These are phyloP conservation scores for Monopis laevigella DNA, from an alignment of 2,888 invertebrate genomes.

Conservation along the genomic window DNA sequence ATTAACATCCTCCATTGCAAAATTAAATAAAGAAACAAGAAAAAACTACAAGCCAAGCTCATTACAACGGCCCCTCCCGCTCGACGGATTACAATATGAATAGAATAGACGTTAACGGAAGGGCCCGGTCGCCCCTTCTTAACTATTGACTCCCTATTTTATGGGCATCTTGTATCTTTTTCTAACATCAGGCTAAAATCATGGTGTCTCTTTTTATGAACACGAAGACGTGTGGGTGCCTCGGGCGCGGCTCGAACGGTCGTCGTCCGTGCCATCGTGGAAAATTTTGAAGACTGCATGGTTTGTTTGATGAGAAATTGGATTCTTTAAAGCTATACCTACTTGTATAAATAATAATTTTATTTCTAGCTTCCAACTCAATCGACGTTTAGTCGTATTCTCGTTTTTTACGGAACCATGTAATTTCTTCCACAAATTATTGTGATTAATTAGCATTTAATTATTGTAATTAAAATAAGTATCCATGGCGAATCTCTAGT, in stretches of 20 bases:
- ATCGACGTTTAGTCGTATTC: too few species aligned
- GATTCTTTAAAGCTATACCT: too few species aligned
- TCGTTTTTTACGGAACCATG: too few species aligned
- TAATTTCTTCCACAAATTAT: too few species aligned
- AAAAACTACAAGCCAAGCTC: slow-evolving; percentile 48
- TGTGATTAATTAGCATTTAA: too few species aligned
- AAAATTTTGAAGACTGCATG: too few species aligned
- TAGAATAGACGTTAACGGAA: slow-evolving; percentile 33
- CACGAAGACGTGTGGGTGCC: slow-evolving; percentile 41
- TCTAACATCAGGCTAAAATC: slow-evolving; percentile 23
- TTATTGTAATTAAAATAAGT: too few species aligned
- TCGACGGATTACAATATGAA: slow-evolving; percentile 37
- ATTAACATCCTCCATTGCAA: slow-evolving; percentile 62
- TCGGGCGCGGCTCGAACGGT: slow-evolving; percentile 27
- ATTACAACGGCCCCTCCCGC: slow-evolving; percentile 47
- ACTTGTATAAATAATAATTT: too few species aligned
- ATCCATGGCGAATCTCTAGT: too few species aligned
- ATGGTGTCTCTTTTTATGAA: slow-evolving; percentile 30
- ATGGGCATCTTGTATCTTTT: slow-evolving; percentile 31
- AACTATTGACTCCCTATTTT: slow-evolving; percentile 57
- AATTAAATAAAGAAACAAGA: slow-evolving; percentile 61
- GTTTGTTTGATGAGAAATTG: too few species aligned
- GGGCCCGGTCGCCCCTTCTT: slow-evolving; percentile 57
- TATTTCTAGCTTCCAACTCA: too few species aligned
- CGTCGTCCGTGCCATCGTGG: neutral